These are phyloP conservation scores for Tinea pellionella DNA, from an alignment of 2,888 invertebrate genomes.

Conservation along the genomic window DNA sequence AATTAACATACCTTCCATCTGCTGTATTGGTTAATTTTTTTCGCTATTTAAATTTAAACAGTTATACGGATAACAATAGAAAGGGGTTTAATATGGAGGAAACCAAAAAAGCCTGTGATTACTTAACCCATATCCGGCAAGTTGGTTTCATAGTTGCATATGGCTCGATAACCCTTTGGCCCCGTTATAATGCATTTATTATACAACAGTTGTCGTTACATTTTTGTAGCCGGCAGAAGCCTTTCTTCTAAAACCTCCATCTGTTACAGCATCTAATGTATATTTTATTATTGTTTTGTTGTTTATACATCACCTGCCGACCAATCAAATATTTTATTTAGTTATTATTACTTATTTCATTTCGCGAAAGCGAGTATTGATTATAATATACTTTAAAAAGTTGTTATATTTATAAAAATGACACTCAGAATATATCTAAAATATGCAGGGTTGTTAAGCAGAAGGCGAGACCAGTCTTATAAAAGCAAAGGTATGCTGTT, in stretches of 20 bases:
- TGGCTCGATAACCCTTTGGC: conserved; percentile 65
- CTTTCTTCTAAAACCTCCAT: background rate
- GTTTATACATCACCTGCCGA: background rate
- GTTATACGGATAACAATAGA: conserved; percentile 48
- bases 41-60: conserved; percentile 30
- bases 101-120: conserved; percentile 54
- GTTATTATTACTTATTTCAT: too few species aligned
- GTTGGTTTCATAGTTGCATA: conserved; percentile 39
- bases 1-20: conserved; percentile 46
- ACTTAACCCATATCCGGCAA: conserved; percentile 65
- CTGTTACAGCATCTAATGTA: background rate
- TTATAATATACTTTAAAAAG: too few species aligned
- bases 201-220: conserved; percentile 47
- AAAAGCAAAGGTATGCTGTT: background rate
- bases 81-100: conserved; percentile 51
- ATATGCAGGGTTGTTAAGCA: background rate
- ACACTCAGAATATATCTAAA: too few species aligned
- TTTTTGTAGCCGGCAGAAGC: background rate
- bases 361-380: too few species aligned
- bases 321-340: background rate
- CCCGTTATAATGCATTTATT: conserved; percentile 53
- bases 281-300: background rate
- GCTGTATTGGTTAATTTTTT: conserved; percentile 45
- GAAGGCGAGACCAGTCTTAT: background rate
- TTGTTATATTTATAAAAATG: too few species aligned